Base-by-base conservation (phyloP, 2,113 vertebrate species). In the Anas platyrhynchos region DNA sequence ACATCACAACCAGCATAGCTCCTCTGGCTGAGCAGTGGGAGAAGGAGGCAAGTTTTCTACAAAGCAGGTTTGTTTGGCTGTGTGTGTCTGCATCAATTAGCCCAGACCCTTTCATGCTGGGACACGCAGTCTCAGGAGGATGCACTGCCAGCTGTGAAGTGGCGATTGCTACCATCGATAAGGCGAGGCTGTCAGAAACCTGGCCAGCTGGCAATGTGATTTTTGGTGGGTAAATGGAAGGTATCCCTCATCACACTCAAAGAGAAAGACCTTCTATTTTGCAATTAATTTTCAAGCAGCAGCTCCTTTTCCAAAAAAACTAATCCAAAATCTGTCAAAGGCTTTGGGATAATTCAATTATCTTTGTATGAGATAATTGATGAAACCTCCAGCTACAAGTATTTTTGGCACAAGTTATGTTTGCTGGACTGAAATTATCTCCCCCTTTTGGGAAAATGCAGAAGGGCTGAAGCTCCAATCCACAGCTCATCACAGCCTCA, bases 211-310 rank as follows among this genome's bases (percentile, higher is more conserved):
- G 68, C 34, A 38, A 8, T 0, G 2, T 15, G 77, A 8, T 22
- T n/a, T 26, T 27, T 27, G 58, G n/a, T 26, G 68, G 16, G 48
- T 26, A 27, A 48, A 65, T 3, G 43, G 58, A 7, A 25, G 68
- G n/a, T 36, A 43, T 69, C 34, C 27, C 31, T 41, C 22, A 3
- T 13, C 43, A 13, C 43, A 10, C n/a, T 20, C 1, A 1, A 44
- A 16, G 55, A 84, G 43, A 68, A 83, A 56, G n/a, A 79, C 23
- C 44, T 50, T 27, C n/a, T 38, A 2, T 12, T 15, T 34, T 55
- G 55, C 61, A 59, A 66, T 86, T 91, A 31, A 50, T 71, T 91
- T 86, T 44, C 67, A 71, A 89, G 16, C 43, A 77, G 92, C 68
- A 58, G 68, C 86, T 87, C 83, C 44, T 87, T 77, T 76, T 27